A percentile compares a stretch with the other conserved stretches of the same genome.
phyloP scores from a whole-genome alignment of 2,888 invertebrate genomes.

The Orthosia gracilis region DNA sequence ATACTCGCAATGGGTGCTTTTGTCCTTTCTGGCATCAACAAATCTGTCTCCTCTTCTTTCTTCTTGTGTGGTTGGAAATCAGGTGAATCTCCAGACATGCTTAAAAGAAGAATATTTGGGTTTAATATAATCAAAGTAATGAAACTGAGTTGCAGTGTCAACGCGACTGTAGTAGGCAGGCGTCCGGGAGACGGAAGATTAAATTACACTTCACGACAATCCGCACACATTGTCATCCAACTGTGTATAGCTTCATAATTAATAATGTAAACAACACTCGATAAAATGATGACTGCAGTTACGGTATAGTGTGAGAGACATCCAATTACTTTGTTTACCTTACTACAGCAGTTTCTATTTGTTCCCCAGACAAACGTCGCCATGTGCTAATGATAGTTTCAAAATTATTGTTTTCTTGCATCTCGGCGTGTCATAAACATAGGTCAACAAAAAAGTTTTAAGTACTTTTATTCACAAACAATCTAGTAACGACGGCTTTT shows the following conservation, averaged over 20 bases:
- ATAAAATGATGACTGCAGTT: slow-evolving; percentile 58
- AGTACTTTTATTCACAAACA: slow-evolving; percentile 54
- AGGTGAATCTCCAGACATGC: slow-evolving; percentile 86
- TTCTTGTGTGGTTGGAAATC: slow-evolving; percentile 80
- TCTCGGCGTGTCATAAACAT: slow-evolving; percentile 72
- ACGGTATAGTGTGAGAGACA: slow-evolving; percentile 55
- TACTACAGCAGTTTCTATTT: slow-evolving; percentile 77
- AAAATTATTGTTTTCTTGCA: slow-evolving; percentile 88
- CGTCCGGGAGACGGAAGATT: slow-evolving; percentile 53
- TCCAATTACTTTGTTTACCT: slow-evolving; percentile 77
- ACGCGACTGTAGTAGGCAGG: slow-evolving; percentile 30
- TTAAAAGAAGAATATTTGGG: slow-evolving; percentile 70
- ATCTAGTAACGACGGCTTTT: slow-evolving; percentile 21
- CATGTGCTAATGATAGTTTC: slow-evolving; percentile 86
- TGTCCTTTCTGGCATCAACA: slow-evolving; percentile 75
- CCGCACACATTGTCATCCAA: slow-evolving; percentile 59
- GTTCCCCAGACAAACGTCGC: slow-evolving; percentile 87
- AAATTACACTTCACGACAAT: slow-evolving; percentile 64
- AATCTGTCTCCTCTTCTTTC: slow-evolving; percentile 81
- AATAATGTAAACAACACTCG: slow-evolving; percentile 74
- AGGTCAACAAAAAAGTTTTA: slow-evolving; percentile 79
- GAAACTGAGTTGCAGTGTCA: slow-evolving; percentile 32
- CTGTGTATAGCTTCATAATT: slow-evolving; percentile 60
- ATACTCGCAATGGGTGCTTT: slow-evolving; percentile 69
- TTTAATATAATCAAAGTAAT: slow-evolving; percentile 52